Evolutionary conservation across 2,797 vertebrate genomes (phyloP).

Genomic region (Masticophis lateralis): DNA sequence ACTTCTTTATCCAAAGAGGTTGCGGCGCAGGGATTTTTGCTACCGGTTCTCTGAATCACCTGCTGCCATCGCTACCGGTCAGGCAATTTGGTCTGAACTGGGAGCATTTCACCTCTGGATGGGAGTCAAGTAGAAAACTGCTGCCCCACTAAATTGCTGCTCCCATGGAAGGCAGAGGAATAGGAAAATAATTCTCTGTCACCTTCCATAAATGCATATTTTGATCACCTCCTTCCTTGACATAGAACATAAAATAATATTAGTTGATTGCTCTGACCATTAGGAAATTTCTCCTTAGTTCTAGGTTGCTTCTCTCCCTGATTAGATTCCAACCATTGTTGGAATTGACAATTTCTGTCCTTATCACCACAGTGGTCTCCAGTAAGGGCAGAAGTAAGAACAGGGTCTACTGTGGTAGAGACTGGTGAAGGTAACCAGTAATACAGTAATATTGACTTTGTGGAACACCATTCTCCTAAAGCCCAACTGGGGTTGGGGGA

Average conservation of each 20-base stretch:
- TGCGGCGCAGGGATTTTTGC: too few relatives aligned
- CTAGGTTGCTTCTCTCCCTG: not conserved
- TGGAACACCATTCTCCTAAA: not conserved
- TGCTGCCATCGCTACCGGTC: too few relatives aligned
- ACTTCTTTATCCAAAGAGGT: too few relatives aligned
- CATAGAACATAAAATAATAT: not conserved
- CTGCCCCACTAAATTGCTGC: not conserved
- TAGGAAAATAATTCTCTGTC: not conserved
- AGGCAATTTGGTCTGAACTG: too few relatives aligned
- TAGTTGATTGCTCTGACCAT: not conserved
- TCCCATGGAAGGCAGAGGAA: not conserved
- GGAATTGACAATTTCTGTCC: not conserved
- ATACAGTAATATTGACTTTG: not conserved
- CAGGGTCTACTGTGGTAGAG: not conserved
- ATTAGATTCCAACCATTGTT: not conserved
- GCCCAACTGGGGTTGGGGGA: not conserved
- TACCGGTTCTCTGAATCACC: too few relatives aligned
- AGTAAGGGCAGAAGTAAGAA: not conserved
- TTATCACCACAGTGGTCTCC: not conserved
- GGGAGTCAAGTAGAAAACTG: not conserved
- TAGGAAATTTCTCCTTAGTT: not conserved
- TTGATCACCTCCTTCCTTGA: not conserved
- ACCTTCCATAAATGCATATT: not conserved
- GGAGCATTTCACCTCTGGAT: not conserved
- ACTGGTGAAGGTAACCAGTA: not conserved